Percentiles rank a stretch among this genome's conserved stretches.
Evolutionary conservation across 2,797 vertebrate genomes (phyloP).

Genomic region (Vipera ursinii): DNA sequence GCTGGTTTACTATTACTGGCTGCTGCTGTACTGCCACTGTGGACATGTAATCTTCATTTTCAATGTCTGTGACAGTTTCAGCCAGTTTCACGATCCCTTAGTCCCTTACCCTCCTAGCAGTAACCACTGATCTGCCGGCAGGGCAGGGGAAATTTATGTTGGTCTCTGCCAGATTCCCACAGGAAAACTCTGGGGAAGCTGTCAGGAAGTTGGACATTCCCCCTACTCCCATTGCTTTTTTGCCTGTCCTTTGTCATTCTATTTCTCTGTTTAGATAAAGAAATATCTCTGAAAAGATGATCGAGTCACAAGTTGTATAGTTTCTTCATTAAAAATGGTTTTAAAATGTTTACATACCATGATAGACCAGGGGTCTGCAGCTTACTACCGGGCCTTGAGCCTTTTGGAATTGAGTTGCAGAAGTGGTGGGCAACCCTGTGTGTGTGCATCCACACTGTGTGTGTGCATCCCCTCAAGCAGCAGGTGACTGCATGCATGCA

Average conservation of each 20-base stretch:
- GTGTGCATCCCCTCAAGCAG: not conserved
- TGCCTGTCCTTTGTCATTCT: not conserved
- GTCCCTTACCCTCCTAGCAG: not conserved
- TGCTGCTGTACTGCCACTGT: not conserved
- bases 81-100: not conserved
- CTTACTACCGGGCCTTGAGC: not conserved
- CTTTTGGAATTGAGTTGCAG: not conserved
- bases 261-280: not conserved
- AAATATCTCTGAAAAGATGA: not conserved
- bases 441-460: not conserved
- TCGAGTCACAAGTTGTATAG: not conserved
- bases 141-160: not conserved
- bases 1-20: not conserved
- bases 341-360: not conserved
- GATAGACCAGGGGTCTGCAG: not conserved
- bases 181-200: not conserved
- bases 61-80: not conserved
- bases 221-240: not conserved
- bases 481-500: accelerated
- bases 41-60: not conserved
- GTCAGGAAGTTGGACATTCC: not conserved
- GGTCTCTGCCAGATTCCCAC: not conserved
- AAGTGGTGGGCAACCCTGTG: not conserved
- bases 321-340: not conserved
- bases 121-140: not conserved